Conservation (phyloP, 2,113 vertebrate species). For the Arizona elegans region DNA sequence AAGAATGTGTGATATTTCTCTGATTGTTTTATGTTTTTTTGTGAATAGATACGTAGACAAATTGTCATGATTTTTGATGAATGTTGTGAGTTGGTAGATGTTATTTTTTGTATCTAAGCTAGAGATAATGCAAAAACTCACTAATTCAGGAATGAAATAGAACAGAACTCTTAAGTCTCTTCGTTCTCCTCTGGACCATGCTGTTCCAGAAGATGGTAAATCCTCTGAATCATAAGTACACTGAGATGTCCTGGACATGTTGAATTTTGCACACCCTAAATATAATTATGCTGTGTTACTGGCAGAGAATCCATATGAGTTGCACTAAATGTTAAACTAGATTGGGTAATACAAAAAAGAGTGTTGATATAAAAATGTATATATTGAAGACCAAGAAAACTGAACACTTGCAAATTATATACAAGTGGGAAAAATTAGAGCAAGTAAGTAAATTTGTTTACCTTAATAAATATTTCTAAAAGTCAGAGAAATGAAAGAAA, state of each 20-base stretch:
- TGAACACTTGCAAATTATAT: neutral
- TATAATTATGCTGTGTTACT: neutral
- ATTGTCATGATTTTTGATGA: neutral
- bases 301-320: neutral
- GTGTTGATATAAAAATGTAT: neutral
- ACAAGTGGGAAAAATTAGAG: neutral
- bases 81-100: neutral
- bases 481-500: neutral
- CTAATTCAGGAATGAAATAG: neutral
- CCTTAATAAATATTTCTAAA: neutral
- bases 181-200: neutral
- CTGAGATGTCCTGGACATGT: neutral
- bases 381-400: neutral
- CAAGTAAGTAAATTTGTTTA: neutral
- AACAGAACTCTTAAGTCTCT: neutral
- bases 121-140: neutral
- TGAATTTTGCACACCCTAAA: neutral
- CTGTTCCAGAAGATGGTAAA: neutral
- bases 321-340: neutral
- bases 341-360: neutral
- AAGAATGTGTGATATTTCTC: neutral
- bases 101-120: neutral
- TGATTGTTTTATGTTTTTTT: neutral
- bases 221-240: neutral
- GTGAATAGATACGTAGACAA: neutral